Percentiles rank a stretch among this genome's conserved stretches.
Evolutionary conservation across 2,113 vertebrate species (phyloP).

Genomic region (Antennarius striatus): DNA sequence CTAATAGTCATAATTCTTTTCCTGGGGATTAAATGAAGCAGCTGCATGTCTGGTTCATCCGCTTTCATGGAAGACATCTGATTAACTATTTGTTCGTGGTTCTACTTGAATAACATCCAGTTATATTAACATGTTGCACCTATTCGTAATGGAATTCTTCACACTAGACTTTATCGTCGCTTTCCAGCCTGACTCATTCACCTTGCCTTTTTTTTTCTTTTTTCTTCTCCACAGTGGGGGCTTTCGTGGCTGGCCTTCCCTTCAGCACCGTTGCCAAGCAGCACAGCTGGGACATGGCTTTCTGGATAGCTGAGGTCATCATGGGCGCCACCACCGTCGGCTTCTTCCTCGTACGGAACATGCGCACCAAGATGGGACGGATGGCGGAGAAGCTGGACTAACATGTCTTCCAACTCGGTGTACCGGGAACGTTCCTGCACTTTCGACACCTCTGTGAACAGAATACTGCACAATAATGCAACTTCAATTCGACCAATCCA

Average conservation of each 20-base stretch:
- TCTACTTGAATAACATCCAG: no score
- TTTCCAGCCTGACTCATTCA: no score
- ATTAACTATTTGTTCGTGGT: no score
- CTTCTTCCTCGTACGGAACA: conserved; percentile 92
- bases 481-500: conserved; percentile 22
- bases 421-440: neutral
- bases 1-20: no score
- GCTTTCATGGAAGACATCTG: no score
- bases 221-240: conserved; percentile 84
- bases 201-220: conserved; percentile 5
- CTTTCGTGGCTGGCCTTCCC: conserved; percentile 92
- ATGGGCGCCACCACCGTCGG: conserved; percentile 80
- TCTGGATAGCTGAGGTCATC: conserved; percentile 91
- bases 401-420: conserved; percentile 28
- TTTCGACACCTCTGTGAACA: neutral
- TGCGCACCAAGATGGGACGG: conserved; percentile 94
- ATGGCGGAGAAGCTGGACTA: conserved; percentile 85
- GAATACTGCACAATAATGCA: conserved; percentile 36
- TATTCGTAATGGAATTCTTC: no score
- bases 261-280: conserved; percentile 97
- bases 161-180: neutral
- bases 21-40: no score
- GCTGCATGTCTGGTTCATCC: no score
- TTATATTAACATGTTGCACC: no score
- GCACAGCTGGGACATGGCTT: conserved; percentile 93